Base-by-base conservation (phyloP, 1,140 invertebrate genomes). In the Diploscapter pachys region DNA sequence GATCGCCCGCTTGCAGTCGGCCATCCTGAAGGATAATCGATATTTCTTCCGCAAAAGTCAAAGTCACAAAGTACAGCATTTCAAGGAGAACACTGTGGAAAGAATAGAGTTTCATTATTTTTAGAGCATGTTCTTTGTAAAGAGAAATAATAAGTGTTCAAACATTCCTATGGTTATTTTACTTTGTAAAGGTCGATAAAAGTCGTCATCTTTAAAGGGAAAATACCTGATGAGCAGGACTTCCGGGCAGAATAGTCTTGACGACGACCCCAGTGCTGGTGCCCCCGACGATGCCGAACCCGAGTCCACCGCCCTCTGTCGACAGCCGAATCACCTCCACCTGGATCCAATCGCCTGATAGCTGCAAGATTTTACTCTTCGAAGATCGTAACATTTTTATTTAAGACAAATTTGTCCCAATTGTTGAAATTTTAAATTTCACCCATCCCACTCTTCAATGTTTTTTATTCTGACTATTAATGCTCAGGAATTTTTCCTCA, bases 201-300 rank as follows among this genome's bases (percentile, higher is more conserved):
- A 49, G 6, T 31, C 31, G 31, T 31, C 31, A 31, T 31, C 31
- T 1, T 31, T 31, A 31, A 31, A 31, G 4, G 5, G 13, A 56
- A 53, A 88, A 89, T 86, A 93, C 93, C 87, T 93, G 90, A 87
- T 96, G 93, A 13, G 94, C 93, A 5, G 93, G 91, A 80, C 93
- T 93, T 48, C 93, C 94, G 9, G 93, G 93, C 31, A 95, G 89
- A 65, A 97, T 92, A 69, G 93, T 97, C 87, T 97, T 97, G 71
- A 97, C 93, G 5, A 97, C 93, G 67, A 97, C 95, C n/a, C 94
- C 95, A 48, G 94, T 96, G 85, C 92, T 95, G 64, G 92, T 89
- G 5, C 94, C 94, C 65, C 94, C 95, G 78, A 96, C 94, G 78
- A 97, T 93, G 67, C 95, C 95, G 87, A 97, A 97, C 69, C 95